Evolutionary conservation across 2,797 vertebrate species (phyloP).

Genomic region (Chelon labrosus): DNA sequence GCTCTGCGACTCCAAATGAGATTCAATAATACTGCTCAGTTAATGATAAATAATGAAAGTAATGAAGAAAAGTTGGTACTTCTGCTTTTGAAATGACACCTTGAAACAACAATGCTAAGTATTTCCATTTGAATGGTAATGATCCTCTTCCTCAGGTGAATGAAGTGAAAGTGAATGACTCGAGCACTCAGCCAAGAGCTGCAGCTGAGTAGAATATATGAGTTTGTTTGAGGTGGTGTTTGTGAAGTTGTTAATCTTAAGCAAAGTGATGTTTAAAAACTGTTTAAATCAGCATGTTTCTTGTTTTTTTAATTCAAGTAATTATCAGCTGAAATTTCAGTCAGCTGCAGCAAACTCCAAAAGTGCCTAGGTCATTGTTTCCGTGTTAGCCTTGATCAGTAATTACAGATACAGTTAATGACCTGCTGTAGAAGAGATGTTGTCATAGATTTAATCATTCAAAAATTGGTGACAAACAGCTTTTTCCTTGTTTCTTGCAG

Average conservation of each 20-base stretch:
- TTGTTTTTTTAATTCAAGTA: too few species aligned
- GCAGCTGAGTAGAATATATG: constrained; percentile 25
- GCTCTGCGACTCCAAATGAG: constrained; percentile 13
- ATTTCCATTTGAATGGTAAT: constrained; percentile 25
- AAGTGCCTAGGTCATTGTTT: too few species aligned
- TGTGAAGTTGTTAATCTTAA: constrained; percentile 20
- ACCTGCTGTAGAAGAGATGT: too few species aligned
- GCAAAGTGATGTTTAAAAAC: constrained; percentile 16
- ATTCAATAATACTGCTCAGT: constrained; percentile 29
- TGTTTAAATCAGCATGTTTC: not conserved
- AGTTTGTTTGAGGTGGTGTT: constrained; percentile 27
- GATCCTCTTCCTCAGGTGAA: constrained; percentile 38
- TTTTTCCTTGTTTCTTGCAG: too few species aligned
- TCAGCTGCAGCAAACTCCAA: too few species aligned
- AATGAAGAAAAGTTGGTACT: too few species aligned
- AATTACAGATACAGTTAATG: too few species aligned
- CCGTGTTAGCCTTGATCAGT: too few species aligned
- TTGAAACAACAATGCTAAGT: constrained; percentile 28
- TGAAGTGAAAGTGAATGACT: constrained; percentile 39
- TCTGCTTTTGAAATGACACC: not conserved
- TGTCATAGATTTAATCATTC: too few species aligned
- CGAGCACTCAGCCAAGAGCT: not conserved
- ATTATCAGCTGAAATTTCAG: too few species aligned
- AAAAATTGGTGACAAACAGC: too few species aligned
- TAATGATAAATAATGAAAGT: not conserved